Percentiles rank a stretch among this genome's conserved stretches.
phyloP scores from a whole-genome alignment of 2,797 vertebrate species.

The Falco concolor region DNA sequence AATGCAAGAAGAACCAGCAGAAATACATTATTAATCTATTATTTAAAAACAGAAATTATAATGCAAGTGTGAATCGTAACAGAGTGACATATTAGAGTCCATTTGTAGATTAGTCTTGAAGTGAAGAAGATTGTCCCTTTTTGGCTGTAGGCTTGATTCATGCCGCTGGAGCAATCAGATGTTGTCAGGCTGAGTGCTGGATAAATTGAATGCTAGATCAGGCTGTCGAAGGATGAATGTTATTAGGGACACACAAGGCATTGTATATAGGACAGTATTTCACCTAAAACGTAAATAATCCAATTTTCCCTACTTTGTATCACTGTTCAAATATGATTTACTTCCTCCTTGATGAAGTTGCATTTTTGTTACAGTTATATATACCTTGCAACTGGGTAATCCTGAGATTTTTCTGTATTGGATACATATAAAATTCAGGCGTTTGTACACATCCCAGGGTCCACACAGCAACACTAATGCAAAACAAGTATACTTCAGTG shows the following conservation, averaged over 20 bases:
- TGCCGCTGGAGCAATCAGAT: background rate
- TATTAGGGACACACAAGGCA: no score
- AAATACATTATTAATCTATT: background rate
- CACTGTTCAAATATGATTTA: background rate
- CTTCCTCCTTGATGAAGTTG: background rate
- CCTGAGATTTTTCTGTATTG: background rate
- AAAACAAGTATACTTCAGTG: background rate
- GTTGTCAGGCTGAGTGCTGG: background rate
- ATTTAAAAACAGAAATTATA: background rate
- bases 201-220: background rate
- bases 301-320: background rate
- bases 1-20: background rate
- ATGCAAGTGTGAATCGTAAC: background rate
- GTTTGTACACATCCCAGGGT: background rate
- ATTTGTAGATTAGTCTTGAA: background rate
- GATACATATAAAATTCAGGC: background rate
- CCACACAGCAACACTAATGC: background rate
- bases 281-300: background rate
- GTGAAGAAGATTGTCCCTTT: background rate
- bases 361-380: background rate
- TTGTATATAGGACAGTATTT: background rate
- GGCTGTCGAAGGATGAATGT: background rate
- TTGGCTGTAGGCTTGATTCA: background rate
- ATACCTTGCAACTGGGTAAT: background rate
- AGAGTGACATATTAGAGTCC: background rate